phyloP scores from a whole-genome alignment of 2,888 invertebrate species.

The Gerris lacustris region DNA sequence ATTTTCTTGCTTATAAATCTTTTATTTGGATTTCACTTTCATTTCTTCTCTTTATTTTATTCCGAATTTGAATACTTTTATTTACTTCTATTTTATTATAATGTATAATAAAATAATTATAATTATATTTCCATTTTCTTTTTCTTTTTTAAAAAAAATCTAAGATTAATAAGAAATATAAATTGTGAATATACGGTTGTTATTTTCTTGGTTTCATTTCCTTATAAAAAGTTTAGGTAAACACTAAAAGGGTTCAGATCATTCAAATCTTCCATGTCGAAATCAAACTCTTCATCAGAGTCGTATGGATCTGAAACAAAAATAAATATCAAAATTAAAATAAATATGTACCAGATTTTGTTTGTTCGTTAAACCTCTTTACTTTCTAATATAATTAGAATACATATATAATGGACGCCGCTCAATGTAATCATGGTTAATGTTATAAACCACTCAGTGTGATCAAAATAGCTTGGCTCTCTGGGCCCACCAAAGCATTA shows the following conservation, averaged over 20 bases:
- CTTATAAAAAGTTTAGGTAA: not conserved
- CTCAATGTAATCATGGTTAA: not conserved
- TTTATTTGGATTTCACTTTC: too few relatives aligned
- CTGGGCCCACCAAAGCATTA: too few relatives aligned
- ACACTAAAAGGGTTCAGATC: not conserved
- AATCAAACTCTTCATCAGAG: not conserved
- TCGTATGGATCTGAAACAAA: not conserved
- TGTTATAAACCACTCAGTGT: not conserved
- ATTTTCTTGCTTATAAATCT: too few relatives aligned
- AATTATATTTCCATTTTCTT: too few relatives aligned
- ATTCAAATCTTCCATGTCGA: not conserved
- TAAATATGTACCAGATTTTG: not conserved
- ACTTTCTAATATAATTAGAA: not conserved
- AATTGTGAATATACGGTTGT: too few relatives aligned
- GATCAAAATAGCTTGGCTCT: not conserved
- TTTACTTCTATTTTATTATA: too few relatives aligned
- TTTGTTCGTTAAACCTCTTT: too few relatives aligned
- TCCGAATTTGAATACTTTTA: too few relatives aligned
- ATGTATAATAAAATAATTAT: too few relatives aligned
- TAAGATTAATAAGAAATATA: too few relatives aligned
- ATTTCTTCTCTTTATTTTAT: too few relatives aligned
- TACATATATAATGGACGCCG: not conserved
- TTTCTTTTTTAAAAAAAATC: too few relatives aligned
- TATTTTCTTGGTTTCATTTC: not conserved
- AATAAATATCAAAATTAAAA: not conserved